Conservation (phyloP, 2,797 vertebrate genomes). For the Crenichthys baileyi region DNA sequence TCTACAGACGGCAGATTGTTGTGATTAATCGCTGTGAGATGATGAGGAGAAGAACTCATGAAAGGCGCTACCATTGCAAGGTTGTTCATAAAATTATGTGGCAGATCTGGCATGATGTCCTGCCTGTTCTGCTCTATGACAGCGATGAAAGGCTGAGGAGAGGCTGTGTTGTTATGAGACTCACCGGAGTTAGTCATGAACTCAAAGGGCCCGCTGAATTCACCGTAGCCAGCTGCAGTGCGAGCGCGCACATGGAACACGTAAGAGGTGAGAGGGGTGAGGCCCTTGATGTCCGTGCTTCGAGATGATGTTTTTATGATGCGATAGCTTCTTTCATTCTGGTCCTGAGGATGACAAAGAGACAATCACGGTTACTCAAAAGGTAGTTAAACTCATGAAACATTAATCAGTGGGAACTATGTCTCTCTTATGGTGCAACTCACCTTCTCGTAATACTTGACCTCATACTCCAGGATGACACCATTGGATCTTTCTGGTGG, state of each 20-base stretch:
- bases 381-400: background rate
- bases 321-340: constrained; percentile 96
- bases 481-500: constrained; percentile 95
- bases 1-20: constrained; percentile 37
- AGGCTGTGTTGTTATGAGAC: constrained; percentile 17
- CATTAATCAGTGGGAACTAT: background rate
- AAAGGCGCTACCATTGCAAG: constrained; percentile 46
- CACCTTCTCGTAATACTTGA: constrained; percentile 99
- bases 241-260: constrained; percentile 96
- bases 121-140: background rate
- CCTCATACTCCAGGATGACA: constrained; percentile 96
- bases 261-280: constrained; percentile 94
- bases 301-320: constrained; percentile 94
- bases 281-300: constrained; percentile 92
- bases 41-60: constrained; percentile 42
- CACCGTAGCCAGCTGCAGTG: constrained; percentile 94
- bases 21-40: constrained; percentile 52
- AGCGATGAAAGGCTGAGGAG: constrained; percentile 1
- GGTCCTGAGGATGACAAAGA: constrained; percentile 82
- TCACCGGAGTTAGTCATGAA: constrained; percentile 97
- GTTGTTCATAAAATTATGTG: constrained; percentile 9
- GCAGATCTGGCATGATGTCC: constrained; percentile 2
- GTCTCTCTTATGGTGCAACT: constrained; percentile 17
- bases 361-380: background rate
- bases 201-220: constrained; percentile 95